These are phyloP conservation scores for Lepisosteus osseus DNA, from an alignment of 2,113 vertebrate species.

Conservation along the genomic window DNA sequence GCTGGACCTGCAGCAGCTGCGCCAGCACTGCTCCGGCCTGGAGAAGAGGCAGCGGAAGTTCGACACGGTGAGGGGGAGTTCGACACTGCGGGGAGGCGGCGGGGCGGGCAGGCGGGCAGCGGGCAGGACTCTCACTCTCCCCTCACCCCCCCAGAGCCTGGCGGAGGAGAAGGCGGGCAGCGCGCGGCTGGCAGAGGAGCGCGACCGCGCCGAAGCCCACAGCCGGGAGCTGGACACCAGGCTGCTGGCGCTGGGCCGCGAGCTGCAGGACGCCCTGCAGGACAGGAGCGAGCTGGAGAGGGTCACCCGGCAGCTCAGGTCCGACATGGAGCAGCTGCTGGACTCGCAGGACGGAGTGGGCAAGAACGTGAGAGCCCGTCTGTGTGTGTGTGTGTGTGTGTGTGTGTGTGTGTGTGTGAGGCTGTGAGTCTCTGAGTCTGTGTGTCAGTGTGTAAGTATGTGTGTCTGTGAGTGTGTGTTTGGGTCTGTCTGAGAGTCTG, in stretches of 20 bases:
- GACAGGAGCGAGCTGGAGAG: conserved; percentile 79
- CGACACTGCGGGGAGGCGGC: not conserved
- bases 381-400: not conserved
- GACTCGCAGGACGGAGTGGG: conserved; percentile 88
- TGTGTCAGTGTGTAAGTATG: no score
- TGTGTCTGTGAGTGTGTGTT: not conserved
- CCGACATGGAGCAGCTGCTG: conserved; percentile 82
- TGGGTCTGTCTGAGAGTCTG: not conserved
- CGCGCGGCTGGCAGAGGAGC: conserved; percentile 75
- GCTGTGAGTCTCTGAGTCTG: not conserved
- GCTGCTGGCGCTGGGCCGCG: conserved; percentile 67
- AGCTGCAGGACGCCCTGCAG: conserved; percentile 77
- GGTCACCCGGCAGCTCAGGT: conserved; percentile 76
- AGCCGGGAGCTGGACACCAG: conserved; percentile 83
- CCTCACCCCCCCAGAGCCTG: conserved; percentile 63
- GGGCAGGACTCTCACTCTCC: not conserved
- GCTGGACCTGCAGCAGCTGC: conserved; percentile 78
- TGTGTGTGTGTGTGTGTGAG: not conserved
- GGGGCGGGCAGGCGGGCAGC: not conserved
- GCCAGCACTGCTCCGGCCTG: conserved; percentile 76
- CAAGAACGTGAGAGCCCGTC: conserved; percentile 70
- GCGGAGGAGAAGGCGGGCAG: conserved; percentile 83
- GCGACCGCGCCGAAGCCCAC: conserved; percentile 80
- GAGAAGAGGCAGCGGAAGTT: conserved; percentile 91
- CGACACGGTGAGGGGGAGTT: conserved; percentile 73